Evolutionary conservation across 1,140 invertebrate species (phyloP).

Genomic region (Drosophila teissieri): DNA sequence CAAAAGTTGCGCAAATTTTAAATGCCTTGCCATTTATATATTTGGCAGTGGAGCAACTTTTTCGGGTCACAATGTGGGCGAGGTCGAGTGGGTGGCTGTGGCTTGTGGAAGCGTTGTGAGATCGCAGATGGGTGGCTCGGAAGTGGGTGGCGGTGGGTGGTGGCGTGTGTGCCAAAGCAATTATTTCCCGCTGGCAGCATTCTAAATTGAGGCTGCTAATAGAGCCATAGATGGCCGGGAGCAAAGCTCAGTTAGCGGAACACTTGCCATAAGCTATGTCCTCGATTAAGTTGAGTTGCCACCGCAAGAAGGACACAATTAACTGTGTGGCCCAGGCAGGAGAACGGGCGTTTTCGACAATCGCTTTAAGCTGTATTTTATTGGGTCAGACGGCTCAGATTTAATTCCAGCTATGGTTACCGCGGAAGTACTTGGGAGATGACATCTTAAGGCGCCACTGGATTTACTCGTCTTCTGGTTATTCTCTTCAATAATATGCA

Average conservation of each 20-base stretch:
- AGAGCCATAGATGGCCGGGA: constrained; percentile 44
- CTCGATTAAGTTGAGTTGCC: constrained; percentile 50
- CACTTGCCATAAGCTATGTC: constrained; percentile 49
- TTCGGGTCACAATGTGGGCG: constrained; percentile 51
- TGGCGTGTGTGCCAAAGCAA: constrained; percentile 74
- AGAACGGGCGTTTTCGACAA: constrained; percentile 4
- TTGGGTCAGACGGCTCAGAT: constrained; percentile 9
- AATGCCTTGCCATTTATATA: constrained; percentile 71
- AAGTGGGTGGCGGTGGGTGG: neutral
- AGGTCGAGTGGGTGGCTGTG: constrained; percentile 21
- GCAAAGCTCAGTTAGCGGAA: constrained; percentile 35
- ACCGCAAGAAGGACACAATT: constrained; percentile 42
- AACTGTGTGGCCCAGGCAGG: constrained; percentile 18
- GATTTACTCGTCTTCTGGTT: no score
- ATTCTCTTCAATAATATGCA: no score
- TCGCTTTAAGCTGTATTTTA: constrained; percentile 27
- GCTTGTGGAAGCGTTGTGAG: neutral
- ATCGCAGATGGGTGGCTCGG: no score
- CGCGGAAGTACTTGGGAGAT: no score
- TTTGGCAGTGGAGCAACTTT: constrained; percentile 73
- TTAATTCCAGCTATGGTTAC: neutral
- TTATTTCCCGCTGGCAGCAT: constrained; percentile 79
- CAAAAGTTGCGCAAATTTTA: constrained; percentile 80
- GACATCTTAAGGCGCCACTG: no score
- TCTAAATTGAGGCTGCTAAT: constrained; percentile 73